Conservation (phyloP, 1,140 invertebrate species). For the Lasioglossum albipes region DNA sequence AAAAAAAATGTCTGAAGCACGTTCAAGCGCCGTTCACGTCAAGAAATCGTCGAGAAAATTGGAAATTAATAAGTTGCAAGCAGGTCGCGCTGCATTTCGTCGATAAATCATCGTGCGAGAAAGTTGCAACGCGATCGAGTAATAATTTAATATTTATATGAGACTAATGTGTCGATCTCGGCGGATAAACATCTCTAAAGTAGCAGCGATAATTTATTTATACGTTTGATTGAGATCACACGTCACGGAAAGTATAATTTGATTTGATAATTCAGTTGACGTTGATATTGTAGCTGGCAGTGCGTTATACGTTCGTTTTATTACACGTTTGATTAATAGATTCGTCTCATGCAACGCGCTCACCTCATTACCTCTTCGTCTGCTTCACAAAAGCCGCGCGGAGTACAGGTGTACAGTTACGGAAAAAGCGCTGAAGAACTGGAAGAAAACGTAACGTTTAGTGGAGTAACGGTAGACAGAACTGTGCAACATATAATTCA, state of each 20-base stretch:
- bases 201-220: neutral
- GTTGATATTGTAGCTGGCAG: neutral
- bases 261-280: too few species aligned
- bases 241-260: too few species aligned
- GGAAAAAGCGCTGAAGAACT: neutral
- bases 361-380: neutral
- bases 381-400: neutral
- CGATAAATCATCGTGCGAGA: conserved; percentile 35
- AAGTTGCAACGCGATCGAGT: conserved; percentile 13
- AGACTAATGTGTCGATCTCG: neutral
- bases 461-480: conserved; percentile 25
- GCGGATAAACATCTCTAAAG: neutral
- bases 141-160: neutral
- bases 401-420: neutral
- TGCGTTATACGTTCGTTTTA: neutral
- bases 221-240: too few species aligned
- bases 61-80: conserved; percentile 10
- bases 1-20: too few species aligned
- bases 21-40: too few species aligned
- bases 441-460: neutral
- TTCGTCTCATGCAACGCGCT: neutral
- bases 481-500: conserved; percentile 17
- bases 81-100: neutral
- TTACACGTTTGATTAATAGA: neutral
- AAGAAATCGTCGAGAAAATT: neutral